Conservation (phyloP, 1,140 invertebrate species). For the Diuraphis noxia region DNA sequence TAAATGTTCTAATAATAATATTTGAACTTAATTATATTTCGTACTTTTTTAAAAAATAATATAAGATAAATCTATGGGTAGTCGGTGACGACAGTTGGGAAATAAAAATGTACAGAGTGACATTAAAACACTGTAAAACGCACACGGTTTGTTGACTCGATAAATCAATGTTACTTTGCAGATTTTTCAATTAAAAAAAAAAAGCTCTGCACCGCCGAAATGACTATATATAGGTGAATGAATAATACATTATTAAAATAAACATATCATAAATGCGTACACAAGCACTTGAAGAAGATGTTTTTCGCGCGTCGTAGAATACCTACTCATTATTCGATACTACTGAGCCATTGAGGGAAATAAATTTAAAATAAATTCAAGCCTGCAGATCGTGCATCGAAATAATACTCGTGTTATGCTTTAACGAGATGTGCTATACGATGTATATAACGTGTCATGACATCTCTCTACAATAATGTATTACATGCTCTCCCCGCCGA, state of each 20-base stretch:
- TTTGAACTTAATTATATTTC: no score
- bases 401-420: neutral
- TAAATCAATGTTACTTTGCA: slow-evolving; percentile 9
- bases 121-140: neutral
- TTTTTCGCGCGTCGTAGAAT: neutral
- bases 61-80: neutral
- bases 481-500: neutral
- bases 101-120: neutral
- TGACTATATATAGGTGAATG: neutral
- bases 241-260: slow-evolving; percentile 12
- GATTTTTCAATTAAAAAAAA: slow-evolving; percentile 6
- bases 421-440: neutral
- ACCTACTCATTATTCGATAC: neutral
- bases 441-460: neutral
- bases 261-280: neutral
- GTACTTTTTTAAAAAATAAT: no score
- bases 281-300: neutral
- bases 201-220: neutral
- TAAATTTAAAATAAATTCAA: neutral
- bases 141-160: neutral
- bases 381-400: neutral
- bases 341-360: neutral
- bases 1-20: neutral
- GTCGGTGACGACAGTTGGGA: neutral
- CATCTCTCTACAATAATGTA: neutral